These are phyloP conservation scores for Polydrusus cervinus DNA, from an alignment of 2,888 invertebrate species.

Conservation along the genomic window DNA sequence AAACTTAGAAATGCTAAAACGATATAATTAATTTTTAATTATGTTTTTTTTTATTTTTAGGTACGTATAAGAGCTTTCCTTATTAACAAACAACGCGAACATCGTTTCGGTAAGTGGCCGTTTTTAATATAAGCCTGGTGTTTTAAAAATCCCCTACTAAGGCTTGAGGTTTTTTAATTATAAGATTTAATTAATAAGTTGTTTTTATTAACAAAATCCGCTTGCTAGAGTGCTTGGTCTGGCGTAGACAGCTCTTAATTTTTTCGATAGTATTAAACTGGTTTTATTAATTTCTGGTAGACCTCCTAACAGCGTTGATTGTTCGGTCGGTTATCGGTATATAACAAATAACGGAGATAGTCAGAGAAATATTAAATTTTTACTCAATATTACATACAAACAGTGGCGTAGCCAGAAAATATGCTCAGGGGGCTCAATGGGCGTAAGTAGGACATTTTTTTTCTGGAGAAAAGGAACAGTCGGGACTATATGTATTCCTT, in stretches of 20 bases:
- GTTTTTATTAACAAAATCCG: slow-evolving; percentile 30
- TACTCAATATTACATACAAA: no score
- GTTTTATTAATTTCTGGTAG: slow-evolving; percentile 16
- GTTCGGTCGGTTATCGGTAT: not conserved
- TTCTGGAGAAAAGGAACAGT: no score
- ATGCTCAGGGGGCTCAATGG: no score
- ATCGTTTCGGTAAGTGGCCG: slow-evolving; percentile 10
- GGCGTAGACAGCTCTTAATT: slow-evolving; percentile 8
- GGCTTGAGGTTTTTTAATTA: slow-evolving; percentile 31
- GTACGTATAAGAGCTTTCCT: slow-evolving; percentile 28
- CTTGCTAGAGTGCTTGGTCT: slow-evolving; percentile 8
- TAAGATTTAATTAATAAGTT: slow-evolving; percentile 32
- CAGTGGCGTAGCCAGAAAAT: no score
- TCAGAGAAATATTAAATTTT: not conserved
- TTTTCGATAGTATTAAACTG: slow-evolving; percentile 12
- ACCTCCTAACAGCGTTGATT: slow-evolving; percentile 7
- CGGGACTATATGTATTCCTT: no score
- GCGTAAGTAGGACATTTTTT: no score
- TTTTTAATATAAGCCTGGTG: slow-evolving; percentile 18
- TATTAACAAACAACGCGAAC: slow-evolving; percentile 2
- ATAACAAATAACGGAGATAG: not conserved
- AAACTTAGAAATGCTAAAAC: slow-evolving; percentile 1
- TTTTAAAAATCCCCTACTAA: slow-evolving; percentile 23
- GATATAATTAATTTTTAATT: slow-evolving; percentile 33
- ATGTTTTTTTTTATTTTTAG: slow-evolving; percentile 30